Conservation (phyloP, 1,140 invertebrate species). For the Ceratosolen fusciceps region DNA sequence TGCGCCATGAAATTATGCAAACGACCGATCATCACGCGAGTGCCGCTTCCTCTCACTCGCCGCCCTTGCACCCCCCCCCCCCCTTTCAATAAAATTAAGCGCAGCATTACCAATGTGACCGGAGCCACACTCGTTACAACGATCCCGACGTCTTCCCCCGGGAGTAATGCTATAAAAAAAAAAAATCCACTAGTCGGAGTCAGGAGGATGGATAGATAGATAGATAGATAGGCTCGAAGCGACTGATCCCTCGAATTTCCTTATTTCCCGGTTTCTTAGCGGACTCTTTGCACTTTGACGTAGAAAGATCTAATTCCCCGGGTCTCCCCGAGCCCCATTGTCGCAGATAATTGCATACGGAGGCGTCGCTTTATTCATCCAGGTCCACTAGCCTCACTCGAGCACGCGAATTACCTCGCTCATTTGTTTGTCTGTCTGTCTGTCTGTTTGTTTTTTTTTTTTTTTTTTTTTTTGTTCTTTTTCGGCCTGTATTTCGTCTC, state of each 20-base stretch:
- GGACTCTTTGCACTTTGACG: neutral
- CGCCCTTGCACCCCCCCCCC: no score
- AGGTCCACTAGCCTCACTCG: neutral
- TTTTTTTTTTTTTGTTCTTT: no score
- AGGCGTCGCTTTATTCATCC: neutral
- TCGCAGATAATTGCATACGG: neutral
- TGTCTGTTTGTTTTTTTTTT: no score
- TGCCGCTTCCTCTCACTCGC: neutral
- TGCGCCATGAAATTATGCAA: conserved; percentile 40
- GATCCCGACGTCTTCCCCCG: neutral
- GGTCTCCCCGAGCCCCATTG: neutral
- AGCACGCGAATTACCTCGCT: neutral
- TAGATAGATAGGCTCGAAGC: no score
- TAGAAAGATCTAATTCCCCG: neutral
- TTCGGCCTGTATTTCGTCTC: no score
- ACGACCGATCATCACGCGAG: conserved; percentile 29
- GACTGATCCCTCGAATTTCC: no score
- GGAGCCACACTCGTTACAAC: neutral
- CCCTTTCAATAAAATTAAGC: neutral
- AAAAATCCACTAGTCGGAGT: conserved; percentile 3
- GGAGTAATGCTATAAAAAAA: no score
- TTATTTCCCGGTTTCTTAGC: no score
- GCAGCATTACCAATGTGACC: neutral
- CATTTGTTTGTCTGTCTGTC: no score
- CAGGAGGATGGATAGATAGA: no score